Conservation (phyloP, 2,113 vertebrate genomes). For the Rhodinocichla rosea region DNA sequence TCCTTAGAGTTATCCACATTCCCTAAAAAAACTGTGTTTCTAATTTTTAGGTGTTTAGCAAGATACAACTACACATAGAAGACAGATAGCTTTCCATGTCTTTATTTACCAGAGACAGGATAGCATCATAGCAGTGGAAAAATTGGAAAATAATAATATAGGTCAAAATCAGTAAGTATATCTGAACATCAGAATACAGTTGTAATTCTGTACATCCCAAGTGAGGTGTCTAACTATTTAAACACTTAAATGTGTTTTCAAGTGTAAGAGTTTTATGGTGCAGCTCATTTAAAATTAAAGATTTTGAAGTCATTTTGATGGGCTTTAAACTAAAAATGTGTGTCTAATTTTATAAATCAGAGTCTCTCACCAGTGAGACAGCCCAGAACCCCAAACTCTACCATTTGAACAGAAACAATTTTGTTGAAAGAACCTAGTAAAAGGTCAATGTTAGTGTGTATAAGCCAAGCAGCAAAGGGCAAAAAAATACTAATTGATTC, state of each 20-base stretch:
- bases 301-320: background rate
- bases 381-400: background rate
- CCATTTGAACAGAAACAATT: background rate
- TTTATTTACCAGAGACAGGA: background rate
- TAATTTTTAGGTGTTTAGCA: background rate
- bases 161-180: background rate
- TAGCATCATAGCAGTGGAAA: background rate
- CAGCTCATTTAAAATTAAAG: background rate
- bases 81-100: background rate
- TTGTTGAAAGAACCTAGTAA: background rate
- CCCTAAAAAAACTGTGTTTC: background rate
- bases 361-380: background rate
- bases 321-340: background rate
- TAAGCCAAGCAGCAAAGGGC: background rate
- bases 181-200: background rate
- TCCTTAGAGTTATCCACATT: background rate
- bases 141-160: background rate
- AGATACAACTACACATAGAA: background rate
- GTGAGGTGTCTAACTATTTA: background rate
- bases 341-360: background rate
- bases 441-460: background rate
- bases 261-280: background rate
- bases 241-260: background rate
- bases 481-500: background rate
- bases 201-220: background rate